Conservation (phyloP, 2,888 invertebrate genomes). For the Rhagophthalmus giganteus region DNA sequence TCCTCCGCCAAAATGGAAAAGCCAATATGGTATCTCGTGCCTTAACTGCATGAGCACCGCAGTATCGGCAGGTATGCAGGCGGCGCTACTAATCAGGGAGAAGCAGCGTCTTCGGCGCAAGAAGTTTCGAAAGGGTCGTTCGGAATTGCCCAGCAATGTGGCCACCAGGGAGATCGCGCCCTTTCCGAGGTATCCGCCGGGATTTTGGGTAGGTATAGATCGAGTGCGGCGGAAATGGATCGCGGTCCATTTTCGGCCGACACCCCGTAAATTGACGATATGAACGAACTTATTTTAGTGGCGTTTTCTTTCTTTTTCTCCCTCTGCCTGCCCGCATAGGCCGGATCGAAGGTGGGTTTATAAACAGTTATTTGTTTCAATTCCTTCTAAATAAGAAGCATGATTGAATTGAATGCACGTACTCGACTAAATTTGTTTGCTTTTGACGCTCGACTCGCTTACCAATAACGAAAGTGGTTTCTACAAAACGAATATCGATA, state of each 20-base stretch:
- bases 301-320: constrained; percentile 8
- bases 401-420: neutral
- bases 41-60: constrained; percentile 56
- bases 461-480: too few relatives aligned
- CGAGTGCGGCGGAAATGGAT: too few relatives aligned
- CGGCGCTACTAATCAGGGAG: constrained; percentile 89
- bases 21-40: constrained; percentile 25
- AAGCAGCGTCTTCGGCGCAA: constrained; percentile 85
- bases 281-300: neutral
- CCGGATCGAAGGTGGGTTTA: constrained; percentile 19
- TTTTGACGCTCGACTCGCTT: too few relatives aligned
- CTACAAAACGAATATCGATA: too few relatives aligned
- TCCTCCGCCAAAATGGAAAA: constrained; percentile 14
- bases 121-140: constrained; percentile 74
- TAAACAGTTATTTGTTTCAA: neutral
- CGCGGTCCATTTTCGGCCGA: too few relatives aligned
- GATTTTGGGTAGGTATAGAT: constrained; percentile 51
- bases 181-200: constrained; percentile 84
- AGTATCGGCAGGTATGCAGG: constrained; percentile 79
- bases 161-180: constrained; percentile 85
- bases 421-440: too few relatives aligned
- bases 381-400: neutral
- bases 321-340: constrained; percentile 7
- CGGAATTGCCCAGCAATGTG: constrained; percentile 83
- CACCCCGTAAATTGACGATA: too few relatives aligned